Percentiles rank a stretch among this genome's conserved stretches.
phyloP scores from a whole-genome alignment of 2,113 vertebrate species.

The Mustela nigripes region DNA sequence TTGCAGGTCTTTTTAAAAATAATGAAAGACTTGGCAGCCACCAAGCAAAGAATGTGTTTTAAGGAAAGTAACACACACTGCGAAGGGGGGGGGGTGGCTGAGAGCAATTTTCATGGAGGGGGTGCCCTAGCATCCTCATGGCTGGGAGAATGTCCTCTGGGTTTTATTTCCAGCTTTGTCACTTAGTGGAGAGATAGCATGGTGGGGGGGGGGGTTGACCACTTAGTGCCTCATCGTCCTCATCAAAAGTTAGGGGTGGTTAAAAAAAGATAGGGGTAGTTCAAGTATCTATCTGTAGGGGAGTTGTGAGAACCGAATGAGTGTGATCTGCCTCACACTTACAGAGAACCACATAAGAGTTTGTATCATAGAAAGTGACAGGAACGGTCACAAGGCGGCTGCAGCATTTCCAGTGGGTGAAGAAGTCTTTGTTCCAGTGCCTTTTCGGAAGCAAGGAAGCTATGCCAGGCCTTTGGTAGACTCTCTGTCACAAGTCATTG shows the following conservation, averaged over 20 bases:
- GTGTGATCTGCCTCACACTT: background rate
- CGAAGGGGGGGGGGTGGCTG: accelerated
- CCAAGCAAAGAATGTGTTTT: background rate
- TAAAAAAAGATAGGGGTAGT: background rate
- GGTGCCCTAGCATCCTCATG: background rate
- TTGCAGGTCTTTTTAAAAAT: background rate
- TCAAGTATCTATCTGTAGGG: background rate
- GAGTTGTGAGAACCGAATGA: background rate
- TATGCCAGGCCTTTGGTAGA: background rate
- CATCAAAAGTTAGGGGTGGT: background rate
- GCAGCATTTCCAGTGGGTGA: no score
- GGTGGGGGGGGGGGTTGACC: background rate
- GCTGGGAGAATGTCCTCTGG: background rate
- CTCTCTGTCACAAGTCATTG: background rate
- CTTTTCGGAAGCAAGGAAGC: background rate
- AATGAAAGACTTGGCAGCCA: background rate
- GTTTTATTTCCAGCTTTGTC: background rate
- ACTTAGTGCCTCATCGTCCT: background rate
- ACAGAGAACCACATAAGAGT: background rate
- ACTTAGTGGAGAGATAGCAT: background rate
- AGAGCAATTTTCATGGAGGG: background rate
- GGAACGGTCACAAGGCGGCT: background rate
- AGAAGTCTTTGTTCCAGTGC: background rate
- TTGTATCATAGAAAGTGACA: background rate
- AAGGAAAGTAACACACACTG: background rate